Evolutionary conservation across 2,797 vertebrate genomes (phyloP).

Genomic region (Myiotriccus ornatus): DNA sequence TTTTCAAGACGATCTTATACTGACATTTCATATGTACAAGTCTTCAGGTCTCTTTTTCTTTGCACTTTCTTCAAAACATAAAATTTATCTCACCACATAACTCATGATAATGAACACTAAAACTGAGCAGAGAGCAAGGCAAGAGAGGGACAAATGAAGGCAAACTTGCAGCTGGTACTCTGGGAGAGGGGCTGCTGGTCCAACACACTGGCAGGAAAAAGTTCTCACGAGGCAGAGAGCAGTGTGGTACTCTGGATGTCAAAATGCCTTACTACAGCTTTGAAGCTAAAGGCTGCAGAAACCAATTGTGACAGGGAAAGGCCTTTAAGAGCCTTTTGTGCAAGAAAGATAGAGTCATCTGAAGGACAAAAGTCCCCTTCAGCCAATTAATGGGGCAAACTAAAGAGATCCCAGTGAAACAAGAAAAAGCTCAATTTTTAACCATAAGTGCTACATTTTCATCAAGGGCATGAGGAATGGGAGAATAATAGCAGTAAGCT

Average conservation of each 20-base stretch:
- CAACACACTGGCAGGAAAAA: not conserved
- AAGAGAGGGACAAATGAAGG: not conserved
- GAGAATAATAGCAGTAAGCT: not conserved
- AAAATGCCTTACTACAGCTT: not conserved
- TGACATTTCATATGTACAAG: not conserved
- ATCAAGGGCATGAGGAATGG: not conserved
- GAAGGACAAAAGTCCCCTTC: not conserved
- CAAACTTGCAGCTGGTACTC: not conserved
- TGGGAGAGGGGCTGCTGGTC: not conserved
- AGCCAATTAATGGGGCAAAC: not conserved
- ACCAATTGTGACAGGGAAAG: not conserved
- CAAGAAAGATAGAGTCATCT: not conserved
- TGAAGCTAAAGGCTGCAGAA: not conserved
- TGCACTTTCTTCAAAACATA: not conserved
- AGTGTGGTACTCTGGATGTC: not conserved
- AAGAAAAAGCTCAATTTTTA: not conserved
- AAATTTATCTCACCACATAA: not conserved
- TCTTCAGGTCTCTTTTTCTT: not conserved
- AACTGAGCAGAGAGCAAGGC: not conserved
- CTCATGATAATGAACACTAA: not conserved
- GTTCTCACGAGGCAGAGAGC: not conserved
- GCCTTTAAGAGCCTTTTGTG: not conserved
- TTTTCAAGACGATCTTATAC: not conserved
- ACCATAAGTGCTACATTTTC: not conserved
- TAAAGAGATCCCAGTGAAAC: not conserved